These are phyloP conservation scores for Micropoecilia bifurca DNA, from an alignment of 2,797 vertebrate genomes.

Conservation along the genomic window DNA sequence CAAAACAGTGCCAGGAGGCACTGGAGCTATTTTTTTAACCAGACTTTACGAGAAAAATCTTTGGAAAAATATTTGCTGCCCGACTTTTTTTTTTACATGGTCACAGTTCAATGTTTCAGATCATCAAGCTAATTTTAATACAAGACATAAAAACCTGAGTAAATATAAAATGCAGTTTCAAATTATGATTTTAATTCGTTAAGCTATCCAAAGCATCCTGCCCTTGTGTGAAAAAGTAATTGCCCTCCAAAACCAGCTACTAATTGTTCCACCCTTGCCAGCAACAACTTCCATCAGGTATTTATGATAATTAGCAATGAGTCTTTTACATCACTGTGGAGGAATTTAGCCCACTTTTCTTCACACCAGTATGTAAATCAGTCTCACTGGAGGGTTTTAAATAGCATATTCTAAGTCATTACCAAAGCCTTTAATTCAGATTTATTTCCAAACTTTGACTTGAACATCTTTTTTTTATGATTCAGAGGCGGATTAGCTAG, in stretches of 20 bases:
- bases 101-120: neutral
- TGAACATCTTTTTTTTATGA: neutral
- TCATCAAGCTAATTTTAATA: neutral
- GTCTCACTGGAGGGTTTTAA: neutral
- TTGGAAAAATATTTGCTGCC: constrained; percentile 2
- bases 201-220: neutral
- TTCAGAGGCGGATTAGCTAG: neutral
- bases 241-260: neutral
- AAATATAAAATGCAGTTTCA: neutral
- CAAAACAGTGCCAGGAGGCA: constrained; percentile 55
- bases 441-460: neutral
- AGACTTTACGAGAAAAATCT: constrained; percentile 33
- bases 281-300: neutral
- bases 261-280: neutral
- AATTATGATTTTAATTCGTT: neutral
- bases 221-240: neutral
- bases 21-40: constrained; percentile 56
- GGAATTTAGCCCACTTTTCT: neutral
- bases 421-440: neutral
- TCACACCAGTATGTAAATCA: neutral
- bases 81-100: neutral
- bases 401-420: neutral
- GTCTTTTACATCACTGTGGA: neutral
- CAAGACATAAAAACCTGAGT: neutral
- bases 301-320: neutral